Conservation (phyloP, 2,888 invertebrate species). For the Pristionchus japonicus region DNA sequence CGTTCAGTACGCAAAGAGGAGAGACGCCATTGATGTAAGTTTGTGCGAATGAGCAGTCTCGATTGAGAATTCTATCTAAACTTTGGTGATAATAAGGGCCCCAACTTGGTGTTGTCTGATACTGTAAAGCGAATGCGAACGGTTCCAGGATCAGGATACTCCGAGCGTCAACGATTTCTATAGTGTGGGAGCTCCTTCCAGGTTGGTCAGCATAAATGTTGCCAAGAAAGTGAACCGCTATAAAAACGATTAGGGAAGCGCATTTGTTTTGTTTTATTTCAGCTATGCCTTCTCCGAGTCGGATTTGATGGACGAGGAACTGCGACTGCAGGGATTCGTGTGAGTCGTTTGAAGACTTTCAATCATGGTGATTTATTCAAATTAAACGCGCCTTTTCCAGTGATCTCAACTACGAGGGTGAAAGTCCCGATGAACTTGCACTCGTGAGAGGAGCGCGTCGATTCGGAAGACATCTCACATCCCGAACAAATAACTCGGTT, state of each 20-base stretch:
- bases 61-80: neutral
- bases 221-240: too few species aligned
- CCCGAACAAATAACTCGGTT: neutral
- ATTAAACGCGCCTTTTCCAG: neutral
- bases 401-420: conserved; percentile 84
- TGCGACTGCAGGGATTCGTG: neutral
- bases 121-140: too few species aligned
- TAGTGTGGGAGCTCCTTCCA: neutral
- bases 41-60: neutral
- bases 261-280: neutral
- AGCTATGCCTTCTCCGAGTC: neutral
- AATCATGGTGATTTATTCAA: too few species aligned
- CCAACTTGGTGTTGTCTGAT: too few species aligned
- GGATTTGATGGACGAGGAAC: conserved; percentile 9
- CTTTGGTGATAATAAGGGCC: neutral
- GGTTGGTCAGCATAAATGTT: neutral
- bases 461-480: neutral
- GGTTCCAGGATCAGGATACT: neutral
- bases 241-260: neutral
- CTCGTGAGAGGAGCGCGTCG: conserved; percentile 82
- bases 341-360: too few species aligned
- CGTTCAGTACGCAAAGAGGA: neutral
- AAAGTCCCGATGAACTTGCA: conserved; percentile 96
- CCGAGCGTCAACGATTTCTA: neutral
- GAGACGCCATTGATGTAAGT: conserved; percentile 37